Base-by-base conservation (phyloP, 2,888 invertebrate genomes). In the Acleris holmiana region DNA sequence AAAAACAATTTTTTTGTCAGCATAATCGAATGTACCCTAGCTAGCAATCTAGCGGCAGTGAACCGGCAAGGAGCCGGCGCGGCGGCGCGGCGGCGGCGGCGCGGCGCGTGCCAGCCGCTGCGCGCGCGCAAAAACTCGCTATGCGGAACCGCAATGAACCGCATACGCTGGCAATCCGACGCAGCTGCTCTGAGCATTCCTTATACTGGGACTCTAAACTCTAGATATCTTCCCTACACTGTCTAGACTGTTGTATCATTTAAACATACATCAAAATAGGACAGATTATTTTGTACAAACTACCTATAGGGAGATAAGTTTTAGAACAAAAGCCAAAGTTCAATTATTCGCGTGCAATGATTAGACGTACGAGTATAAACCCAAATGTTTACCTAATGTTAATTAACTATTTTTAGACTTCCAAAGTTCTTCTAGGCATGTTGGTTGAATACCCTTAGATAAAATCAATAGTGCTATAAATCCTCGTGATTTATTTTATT, bases 141-240 rank as follows among this genome's bases (percentile, higher is more conserved):
- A 89, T 86, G 87, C 88, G 88, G 87, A 89, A 89, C 85, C 79
- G 76, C 76, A 72, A 68, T 59, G 53, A 72, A 71, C 77, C 75
- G 72, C 74, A 65, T 69, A 74, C 74, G 73, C 71, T 75, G 76
- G 83, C 85, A 85, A 85, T 86, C 81, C 83, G 67, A 78, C 78
- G 75, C 81, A 82, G 83, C 85, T 80, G 83, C 84, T 80, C 73
- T 78, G 81, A 77, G 76, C 81, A 84, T 83, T 80, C 79, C 80
- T 83, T 82, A 78, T 82, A 79, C 82, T 80, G 17, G 44, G 54
- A 60, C 49, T 65, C 54, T 59, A 59, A 54, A 18, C 21, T 18
- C 40, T 53, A 53, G 35, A 29, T 19, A 35, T 58, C 40, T 54
- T 55, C 41, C 10, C 29, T 29, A 29, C 29, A 29, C 6, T 29